Percentiles rank a stretch among this genome's conserved stretches.
Conservation (phyloP, 2,113 vertebrate genomes). For the Callospermophilus lateralis region DNA sequence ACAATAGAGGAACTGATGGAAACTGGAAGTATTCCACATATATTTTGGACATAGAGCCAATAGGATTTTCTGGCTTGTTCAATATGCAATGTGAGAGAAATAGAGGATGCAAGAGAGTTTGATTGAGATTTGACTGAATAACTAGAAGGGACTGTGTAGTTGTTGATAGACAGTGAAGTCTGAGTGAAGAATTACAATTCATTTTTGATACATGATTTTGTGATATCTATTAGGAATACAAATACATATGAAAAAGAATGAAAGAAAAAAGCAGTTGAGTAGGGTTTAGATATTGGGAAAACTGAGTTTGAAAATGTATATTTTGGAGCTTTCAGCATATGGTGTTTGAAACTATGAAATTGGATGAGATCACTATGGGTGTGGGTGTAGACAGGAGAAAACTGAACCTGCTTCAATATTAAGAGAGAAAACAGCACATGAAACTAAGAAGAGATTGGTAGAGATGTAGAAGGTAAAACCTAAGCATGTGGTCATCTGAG, state of each 20-base stretch:
- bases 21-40: background rate
- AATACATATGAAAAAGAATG: background rate
- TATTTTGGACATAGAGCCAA: background rate
- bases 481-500: background rate
- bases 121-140: background rate
- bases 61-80: background rate
- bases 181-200: background rate
- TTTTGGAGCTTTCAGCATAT: slow-evolving; percentile 69
- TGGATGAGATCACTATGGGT: slow-evolving; percentile 51
- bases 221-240: background rate
- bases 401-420: slow-evolving; percentile 11
- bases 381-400: slow-evolving; percentile 41
- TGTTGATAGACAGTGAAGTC: background rate
- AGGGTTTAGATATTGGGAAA: slow-evolving; percentile 36
- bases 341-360: slow-evolving; percentile 69
- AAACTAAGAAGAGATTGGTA: background rate
- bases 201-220: slow-evolving; percentile 25
- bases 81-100: background rate
- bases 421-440: background rate
- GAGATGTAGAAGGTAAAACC: background rate
- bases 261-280: slow-evolving; percentile 33
- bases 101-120: background rate
- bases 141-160: background rate
- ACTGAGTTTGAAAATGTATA: slow-evolving; percentile 35
- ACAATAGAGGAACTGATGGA: background rate